Evolutionary conservation across 2,797 vertebrate genomes (phyloP).

Genomic region (Parauchenoglanis ngamensis): DNA sequence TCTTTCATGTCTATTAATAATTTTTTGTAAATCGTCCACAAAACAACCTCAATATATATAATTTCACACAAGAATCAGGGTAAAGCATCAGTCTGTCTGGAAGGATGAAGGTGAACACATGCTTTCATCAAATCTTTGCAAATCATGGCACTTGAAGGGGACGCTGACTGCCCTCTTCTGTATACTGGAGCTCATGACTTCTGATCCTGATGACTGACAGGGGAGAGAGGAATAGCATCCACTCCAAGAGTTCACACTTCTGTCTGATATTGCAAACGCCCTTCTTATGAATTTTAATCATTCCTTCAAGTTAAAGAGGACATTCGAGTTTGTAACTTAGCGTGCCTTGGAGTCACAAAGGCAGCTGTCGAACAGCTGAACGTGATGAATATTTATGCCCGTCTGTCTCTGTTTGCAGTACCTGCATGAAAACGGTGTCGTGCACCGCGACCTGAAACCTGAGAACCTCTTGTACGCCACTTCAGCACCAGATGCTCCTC

Average conservation of each 20-base stretch:
- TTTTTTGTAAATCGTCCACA: neutral
- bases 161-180: neutral
- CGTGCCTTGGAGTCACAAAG: neutral
- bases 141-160: neutral
- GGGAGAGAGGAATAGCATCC: neutral
- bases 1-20: neutral
- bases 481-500: constrained; percentile 82
- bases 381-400: constrained; percentile 23
- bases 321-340: constrained; percentile 5
- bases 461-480: constrained; percentile 88
- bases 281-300: neutral
- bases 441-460: constrained; percentile 87
- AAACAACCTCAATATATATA: neutral
- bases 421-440: constrained; percentile 86
- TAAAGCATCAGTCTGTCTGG: neutral
- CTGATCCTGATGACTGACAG: neutral
- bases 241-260: neutral
- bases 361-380: neutral
- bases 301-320: constrained; percentile 17
- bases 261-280: neutral
- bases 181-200: neutral
- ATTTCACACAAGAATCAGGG: neutral
- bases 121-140: neutral
- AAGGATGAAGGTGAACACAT: neutral
- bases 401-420: constrained; percentile 72